phyloP scores from a whole-genome alignment of 2,888 invertebrate genomes.

The Andrena camellia region DNA sequence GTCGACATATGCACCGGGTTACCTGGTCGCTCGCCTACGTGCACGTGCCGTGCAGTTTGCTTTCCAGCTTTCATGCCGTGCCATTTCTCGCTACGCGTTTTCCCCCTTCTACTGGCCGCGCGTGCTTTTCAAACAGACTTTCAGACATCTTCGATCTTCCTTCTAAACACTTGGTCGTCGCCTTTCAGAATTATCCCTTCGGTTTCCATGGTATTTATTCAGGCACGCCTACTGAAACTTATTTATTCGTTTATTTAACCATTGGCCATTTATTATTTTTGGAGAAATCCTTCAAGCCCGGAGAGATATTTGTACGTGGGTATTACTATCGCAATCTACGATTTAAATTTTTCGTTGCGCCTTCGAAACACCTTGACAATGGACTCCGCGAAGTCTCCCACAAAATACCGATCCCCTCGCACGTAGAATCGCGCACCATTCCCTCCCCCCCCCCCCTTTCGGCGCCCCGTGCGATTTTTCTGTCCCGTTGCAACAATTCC shows the following conservation, averaged over 20 bases:
- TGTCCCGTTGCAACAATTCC: background rate
- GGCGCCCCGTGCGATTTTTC: background rate
- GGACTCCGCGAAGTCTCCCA: background rate
- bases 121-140: slow-evolving; percentile 1
- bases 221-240: no score
- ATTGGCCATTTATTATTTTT: no score
- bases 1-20: slow-evolving; percentile 49
- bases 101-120: slow-evolving; percentile 29
- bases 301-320: no score
- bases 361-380: background rate
- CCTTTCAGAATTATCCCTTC: no score
- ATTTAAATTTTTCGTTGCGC: no score
- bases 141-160: no score
- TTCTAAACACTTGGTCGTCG: no score
- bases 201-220: no score
- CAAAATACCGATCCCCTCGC: background rate
- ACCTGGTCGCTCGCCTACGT: slow-evolving; percentile 60
- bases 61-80: slow-evolving; percentile 42
- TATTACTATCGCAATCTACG: no score
- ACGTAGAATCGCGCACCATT: background rate
- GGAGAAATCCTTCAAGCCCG: no score
- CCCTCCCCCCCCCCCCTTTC: no score
- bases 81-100: slow-evolving; percentile 43
- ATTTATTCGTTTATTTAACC: no score
- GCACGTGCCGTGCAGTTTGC: slow-evolving; percentile 55